Evolutionary conservation across 1,140 invertebrate genomes (phyloP).

Genomic region (Drosophila kanapiae): DNA sequence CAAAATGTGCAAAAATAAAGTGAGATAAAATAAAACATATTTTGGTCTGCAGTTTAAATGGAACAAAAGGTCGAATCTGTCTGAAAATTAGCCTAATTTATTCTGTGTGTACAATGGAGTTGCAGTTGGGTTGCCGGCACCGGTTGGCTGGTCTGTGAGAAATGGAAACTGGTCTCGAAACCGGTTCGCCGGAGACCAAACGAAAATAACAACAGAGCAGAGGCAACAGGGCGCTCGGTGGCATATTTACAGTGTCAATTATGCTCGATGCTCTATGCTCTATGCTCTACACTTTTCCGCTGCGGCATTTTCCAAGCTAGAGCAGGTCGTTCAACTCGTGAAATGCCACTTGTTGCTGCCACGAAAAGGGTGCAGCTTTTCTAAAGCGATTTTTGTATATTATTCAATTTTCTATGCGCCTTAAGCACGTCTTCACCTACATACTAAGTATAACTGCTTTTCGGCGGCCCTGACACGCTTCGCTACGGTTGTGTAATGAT

Average conservation of each 20-base stretch:
- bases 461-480: constrained; percentile 48
- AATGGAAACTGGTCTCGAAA: constrained; percentile 75
- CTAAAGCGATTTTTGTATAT: constrained; percentile 12
- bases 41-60: not conserved
- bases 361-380: constrained; percentile 58
- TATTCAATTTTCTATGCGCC: constrained; percentile 6
- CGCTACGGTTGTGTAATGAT: constrained; percentile 36
- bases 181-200: constrained; percentile 59
- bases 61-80: not conserved
- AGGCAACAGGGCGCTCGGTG: constrained; percentile 41
- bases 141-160: constrained; percentile 58
- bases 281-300: constrained; percentile 52
- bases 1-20: not conserved
- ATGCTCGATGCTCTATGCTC: constrained; percentile 35
- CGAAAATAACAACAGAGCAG: constrained; percentile 63
- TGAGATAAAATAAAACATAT: too few relatives aligned
- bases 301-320: constrained; percentile 59
- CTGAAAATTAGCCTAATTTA: not conserved
- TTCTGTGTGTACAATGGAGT: constrained; percentile 30
- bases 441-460: constrained; percentile 15
- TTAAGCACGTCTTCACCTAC: constrained; percentile 35
- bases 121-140: constrained; percentile 47
- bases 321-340: constrained; percentile 66
- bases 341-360: constrained; percentile 69
- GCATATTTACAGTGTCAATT: constrained; percentile 43